phyloP scores from a whole-genome alignment of 2,797 vertebrate genomes.

The Synaphobranchus kaupii region DNA sequence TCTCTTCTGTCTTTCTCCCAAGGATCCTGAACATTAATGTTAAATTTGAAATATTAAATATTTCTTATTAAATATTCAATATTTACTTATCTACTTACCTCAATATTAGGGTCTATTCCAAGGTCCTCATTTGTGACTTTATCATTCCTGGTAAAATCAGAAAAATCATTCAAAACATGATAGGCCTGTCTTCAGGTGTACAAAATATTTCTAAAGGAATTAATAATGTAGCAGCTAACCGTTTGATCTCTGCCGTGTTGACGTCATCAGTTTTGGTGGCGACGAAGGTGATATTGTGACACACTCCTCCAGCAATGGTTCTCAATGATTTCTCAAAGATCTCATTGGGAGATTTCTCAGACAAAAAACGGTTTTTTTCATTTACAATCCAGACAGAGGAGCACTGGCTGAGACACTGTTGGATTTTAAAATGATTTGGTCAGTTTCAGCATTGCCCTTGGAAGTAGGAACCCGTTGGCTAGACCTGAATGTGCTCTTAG shows the following conservation, averaged over 20 bases:
- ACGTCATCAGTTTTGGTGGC: slow-evolving; percentile 24
- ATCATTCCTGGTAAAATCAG: background rate
- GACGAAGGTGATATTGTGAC: slow-evolving; percentile 28
- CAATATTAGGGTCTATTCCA: background rate
- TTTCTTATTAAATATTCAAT: background rate
- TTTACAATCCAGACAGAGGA: slow-evolving; percentile 31
- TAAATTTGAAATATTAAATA: background rate
- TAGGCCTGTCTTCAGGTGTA: background rate
- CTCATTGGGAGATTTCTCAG: background rate
- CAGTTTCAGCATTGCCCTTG: background rate
- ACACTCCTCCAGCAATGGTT: slow-evolving; percentile 23
- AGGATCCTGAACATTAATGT: background rate
- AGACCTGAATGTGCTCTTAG: too few relatives aligned
- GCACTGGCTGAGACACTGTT: slow-evolving; percentile 29
- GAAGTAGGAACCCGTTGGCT: background rate
- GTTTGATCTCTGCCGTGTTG: background rate
- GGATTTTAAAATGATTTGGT: background rate
- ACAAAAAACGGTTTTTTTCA: slow-evolving; percentile 10
- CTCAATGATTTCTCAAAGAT: slow-evolving; percentile 14
- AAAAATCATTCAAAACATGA: background rate
- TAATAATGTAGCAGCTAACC: background rate
- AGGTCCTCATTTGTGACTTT: background rate
- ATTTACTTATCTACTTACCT: background rate
- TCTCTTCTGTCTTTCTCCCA: background rate
- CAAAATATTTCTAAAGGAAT: background rate